Base-by-base conservation (phyloP, 2,113 vertebrate species). In the Prochilodus magdalenae region DNA sequence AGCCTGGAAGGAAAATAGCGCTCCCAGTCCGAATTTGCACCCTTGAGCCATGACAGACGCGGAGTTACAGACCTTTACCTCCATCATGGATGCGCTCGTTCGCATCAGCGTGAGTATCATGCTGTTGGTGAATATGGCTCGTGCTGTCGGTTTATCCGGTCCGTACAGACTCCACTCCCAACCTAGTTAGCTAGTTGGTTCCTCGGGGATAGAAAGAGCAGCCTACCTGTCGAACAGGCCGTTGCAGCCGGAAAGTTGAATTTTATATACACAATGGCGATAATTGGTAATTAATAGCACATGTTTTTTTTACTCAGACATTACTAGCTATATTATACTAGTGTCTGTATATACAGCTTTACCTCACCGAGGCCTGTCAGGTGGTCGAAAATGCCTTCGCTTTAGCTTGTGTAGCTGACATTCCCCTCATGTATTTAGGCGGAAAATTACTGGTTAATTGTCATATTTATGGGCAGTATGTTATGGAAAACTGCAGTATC, bases 61-160 rank as follows among this genome's bases (percentile, higher is more conserved):
- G 71, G 97, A 97, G n/a, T 88, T 97, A 83, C 94, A 97, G 90
- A 95, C 94, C 75, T 97, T 97, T 86, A 96, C 96, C 57, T 96
- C 96, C 59, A 95, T 97, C 88, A 97, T 97, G 97, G 97, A 98
- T 85, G 96, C 95, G 7, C 91, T 97, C 91, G 96, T 96, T 91
- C 95, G 96, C 90, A 96, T 97, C 80, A 97, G 94, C 91, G 96
- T 97, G 87, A 97, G 97, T 94, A 83, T 74, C 79, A 33, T 53
- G 14, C 0, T 49, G 7, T 5, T 53, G 15, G 47, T 60, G 49
- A 29, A 44, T 44, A 29, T 53, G 15, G 13, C 0, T 30, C 40
- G 7, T 36, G 14, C 13, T 65, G 13, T 15, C 2, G 6, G 14
- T n/a, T 57, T 57, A 57, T 57, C 13, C 18, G 40, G 40, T 5